A percentile compares a stretch with the other conserved stretches of the same genome.
Evolutionary conservation across 2,888 invertebrate species (phyloP).

Genomic region (Alloscopus bannaensis): DNA sequence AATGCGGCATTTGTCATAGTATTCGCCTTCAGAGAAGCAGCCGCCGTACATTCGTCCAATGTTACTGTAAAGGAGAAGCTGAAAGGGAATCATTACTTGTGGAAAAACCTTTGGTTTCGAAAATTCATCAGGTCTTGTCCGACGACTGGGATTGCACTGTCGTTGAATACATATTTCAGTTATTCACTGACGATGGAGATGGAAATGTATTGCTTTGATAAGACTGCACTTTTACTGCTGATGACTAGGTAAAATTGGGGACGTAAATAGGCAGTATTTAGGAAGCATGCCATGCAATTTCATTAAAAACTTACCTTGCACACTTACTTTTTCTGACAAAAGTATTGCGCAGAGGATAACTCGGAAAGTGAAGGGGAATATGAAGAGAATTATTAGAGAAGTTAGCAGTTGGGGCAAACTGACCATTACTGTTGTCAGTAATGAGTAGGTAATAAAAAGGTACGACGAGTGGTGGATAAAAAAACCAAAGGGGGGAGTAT

Average conservation of each 20-base stretch:
- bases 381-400: too few relatives aligned
- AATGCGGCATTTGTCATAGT: background rate
- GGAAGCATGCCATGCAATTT: too few relatives aligned
- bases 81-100: background rate
- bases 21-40: constrained; percentile 14
- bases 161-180: background rate
- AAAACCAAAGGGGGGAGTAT: too few relatives aligned
- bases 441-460: too few relatives aligned
- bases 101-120: background rate
- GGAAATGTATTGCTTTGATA: constrained; percentile 21
- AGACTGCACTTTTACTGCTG: constrained; percentile 1
- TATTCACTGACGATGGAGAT: background rate
- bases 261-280: too few relatives aligned
- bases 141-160: background rate
- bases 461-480: too few relatives aligned
- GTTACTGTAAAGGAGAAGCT: background rate
- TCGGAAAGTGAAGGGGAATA: too few relatives aligned
- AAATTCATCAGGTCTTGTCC: constrained; percentile 13
- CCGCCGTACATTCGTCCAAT: background rate
- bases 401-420: too few relatives aligned
- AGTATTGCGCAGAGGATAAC: too few relatives aligned
- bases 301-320: too few relatives aligned
- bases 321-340: too few relatives aligned
- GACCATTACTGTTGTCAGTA: too few relatives aligned
- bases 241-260: background rate